Percentiles rank a stretch among this genome's conserved stretches.
phyloP scores from a whole-genome alignment of 2,888 invertebrate genomes.

The Hyles lineata region DNA sequence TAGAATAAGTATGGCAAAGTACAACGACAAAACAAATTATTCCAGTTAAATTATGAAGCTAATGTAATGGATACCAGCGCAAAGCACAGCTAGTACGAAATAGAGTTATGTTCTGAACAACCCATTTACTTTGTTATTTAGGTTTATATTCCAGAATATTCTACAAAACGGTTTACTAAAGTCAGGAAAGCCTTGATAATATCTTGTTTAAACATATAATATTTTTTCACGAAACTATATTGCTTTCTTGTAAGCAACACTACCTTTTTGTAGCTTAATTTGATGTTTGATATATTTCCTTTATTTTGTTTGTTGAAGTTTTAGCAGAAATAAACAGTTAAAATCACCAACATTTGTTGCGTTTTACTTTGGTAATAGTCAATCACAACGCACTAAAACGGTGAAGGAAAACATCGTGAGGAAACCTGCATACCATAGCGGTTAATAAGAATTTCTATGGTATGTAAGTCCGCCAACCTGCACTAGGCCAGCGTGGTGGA shows the following conservation, averaged over 20 bases:
- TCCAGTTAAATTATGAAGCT: not conserved
- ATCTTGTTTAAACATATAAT: not conserved
- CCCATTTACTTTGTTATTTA: not conserved
- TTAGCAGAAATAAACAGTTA: too few species aligned
- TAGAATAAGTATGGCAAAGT: not conserved
- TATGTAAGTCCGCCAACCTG: too few species aligned
- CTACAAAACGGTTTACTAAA: not conserved
- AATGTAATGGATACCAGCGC: not conserved
- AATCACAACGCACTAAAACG: too few species aligned
- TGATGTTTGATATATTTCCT: not conserved
- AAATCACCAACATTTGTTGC: too few species aligned
- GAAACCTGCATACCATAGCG: too few species aligned
- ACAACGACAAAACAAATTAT: too few species aligned
- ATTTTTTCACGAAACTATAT: not conserved
- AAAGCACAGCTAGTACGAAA: not conserved
- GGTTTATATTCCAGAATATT: constrained; percentile 13
- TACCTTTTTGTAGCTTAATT: not conserved
- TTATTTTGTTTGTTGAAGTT: too few species aligned
- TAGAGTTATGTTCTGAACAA: not conserved
- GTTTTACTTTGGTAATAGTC: too few species aligned
- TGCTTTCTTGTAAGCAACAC: not conserved
- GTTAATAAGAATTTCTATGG: too few species aligned
- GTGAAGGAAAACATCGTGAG: too few species aligned
- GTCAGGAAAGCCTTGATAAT: not conserved
- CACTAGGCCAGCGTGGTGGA: too few species aligned